A percentile compares a stretch with the other conserved stretches of the same genome.
These are phyloP conservation scores for Betta splendens DNA, from an alignment of 2,797 vertebrate genomes.

Conservation along the genomic window DNA sequence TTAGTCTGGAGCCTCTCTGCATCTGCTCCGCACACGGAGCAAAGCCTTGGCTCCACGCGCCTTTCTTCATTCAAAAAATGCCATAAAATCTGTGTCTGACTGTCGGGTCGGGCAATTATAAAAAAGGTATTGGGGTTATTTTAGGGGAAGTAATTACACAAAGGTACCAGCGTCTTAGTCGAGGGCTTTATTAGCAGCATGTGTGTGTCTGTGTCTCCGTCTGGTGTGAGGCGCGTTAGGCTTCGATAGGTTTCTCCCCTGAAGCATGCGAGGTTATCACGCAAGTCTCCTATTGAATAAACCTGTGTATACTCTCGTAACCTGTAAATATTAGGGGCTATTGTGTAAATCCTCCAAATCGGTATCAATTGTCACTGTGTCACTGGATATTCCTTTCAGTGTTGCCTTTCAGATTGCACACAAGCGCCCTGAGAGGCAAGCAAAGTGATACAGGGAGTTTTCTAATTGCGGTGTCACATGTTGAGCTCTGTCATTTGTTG, in stretches of 20 bases:
- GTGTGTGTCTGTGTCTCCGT: conserved; percentile 59
- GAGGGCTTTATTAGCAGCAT: conserved; percentile 75
- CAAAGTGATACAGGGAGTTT: conserved; percentile 63
- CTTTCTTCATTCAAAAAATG: conserved; percentile 61
- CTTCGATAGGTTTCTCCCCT: conserved; percentile 49
- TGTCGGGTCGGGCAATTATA: conserved; percentile 75
- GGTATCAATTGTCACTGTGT: conserved; percentile 31
- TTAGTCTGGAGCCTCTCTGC: conserved; percentile 76
- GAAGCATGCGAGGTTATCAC: conserved; percentile 58
- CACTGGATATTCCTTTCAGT: conserved; percentile 58
- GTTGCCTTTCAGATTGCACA: conserved; percentile 39
- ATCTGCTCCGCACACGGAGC: conserved; percentile 79
- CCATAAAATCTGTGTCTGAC: conserved; percentile 72
- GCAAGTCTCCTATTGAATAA: conserved; percentile 42
- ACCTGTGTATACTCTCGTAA: conserved; percentile 36
- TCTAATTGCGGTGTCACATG: conserved; percentile 54
- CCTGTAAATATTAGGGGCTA: conserved; percentile 50
- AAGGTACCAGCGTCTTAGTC: conserved; percentile 62
- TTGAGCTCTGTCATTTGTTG: conserved; percentile 52
- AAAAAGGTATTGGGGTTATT: conserved; percentile 61
- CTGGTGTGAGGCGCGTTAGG: conserved; percentile 38
- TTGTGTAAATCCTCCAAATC: conserved; percentile 53
- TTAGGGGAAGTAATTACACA: conserved; percentile 54
- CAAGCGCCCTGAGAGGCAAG: conserved; percentile 55
- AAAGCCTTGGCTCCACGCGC: conserved; percentile 46